Base-by-base conservation (phyloP, 37 sponge, comb jelly and placozoan genomes). In the Hormiphora californensis region DNA sequence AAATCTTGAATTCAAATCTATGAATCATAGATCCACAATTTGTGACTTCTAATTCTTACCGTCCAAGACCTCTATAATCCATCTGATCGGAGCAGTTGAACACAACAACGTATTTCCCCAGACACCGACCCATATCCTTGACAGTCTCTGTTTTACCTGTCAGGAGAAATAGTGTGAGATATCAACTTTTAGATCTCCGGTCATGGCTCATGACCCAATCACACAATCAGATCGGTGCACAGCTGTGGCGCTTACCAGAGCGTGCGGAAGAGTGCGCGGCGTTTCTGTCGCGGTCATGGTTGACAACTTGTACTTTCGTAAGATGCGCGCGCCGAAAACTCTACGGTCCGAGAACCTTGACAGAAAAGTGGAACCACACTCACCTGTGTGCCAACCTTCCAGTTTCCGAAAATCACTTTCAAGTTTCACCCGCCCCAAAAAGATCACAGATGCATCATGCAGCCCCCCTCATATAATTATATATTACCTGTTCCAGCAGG, bases 81-180 rank as follows among this genome's bases (percentile, higher is more conserved):
- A 97, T 97, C 89, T 97, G 98, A 85, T 97, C 98, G n/a, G 98
- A 97, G 73, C 98, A 97, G 90, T 97, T 97, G 91, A 97, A 97
- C 31, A 97, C 98, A 23, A 97, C 98, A 61, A 97, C 98, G 36
- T 97, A 97, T 81, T 97, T 97, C 0, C 98, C 98, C 36, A 97
- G 91, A 31, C 93, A 93, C 49, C 93, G 91, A 0, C 98, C 98
- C 98, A 97, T 97, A 63, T 97, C 98, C 55, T 97, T 97, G 46
- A 91, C 92, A 23, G 98, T 97, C 63, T 97, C 98, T 35, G 93
- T 93, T 88, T 94, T 94, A 0, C 94, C 94, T 55, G 92, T 92
- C n/a, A n/a, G n/a, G n/a, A n/a, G n/a, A n/a, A n/a, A n/a, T n/a
- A 46, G 51, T 46, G 51, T 46, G 51, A 12, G 8, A 15, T 46